Percentiles rank a stretch among this genome's conserved stretches.
These are phyloP conservation scores for Phrynocephalus guinanensis DNA, from an alignment of 2,797 vertebrate genomes.

Conservation along the genomic window DNA sequence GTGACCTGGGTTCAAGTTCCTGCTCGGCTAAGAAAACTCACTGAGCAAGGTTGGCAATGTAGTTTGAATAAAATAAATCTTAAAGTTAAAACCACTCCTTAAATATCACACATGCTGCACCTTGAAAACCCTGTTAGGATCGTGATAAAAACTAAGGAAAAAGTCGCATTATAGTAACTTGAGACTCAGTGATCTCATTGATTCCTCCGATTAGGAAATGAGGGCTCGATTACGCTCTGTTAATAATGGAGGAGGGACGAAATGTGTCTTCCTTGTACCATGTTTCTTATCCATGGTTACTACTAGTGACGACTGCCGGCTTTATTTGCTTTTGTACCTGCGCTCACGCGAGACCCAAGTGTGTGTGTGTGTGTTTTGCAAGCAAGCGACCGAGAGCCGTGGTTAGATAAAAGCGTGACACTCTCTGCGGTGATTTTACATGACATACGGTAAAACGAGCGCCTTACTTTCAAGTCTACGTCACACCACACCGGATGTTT, in stretches of 20 bases:
- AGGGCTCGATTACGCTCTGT: background rate
- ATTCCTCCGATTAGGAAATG: background rate
- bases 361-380: background rate
- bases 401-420: background rate
- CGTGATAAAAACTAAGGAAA: no score
- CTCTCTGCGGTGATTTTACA: background rate
- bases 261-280: background rate
- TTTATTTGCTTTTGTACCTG: no score
- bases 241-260: background rate
- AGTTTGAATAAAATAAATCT: no score
- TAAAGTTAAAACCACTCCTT: no score
- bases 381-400: no score
- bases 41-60: no score
- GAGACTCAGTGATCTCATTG: no score
- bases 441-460: fast-evolving
- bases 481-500: slow-evolving; percentile 51
- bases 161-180: no score
- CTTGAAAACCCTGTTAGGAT: no score
- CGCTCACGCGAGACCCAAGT: background rate
- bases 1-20: no score
- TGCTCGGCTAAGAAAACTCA: no score
- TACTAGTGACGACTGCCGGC: background rate
- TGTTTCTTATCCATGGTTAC: background rate
- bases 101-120: no score
- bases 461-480: background rate